Base-by-base conservation (phyloP, 2,888 invertebrate species). In the Invenusta paracnida region DNA sequence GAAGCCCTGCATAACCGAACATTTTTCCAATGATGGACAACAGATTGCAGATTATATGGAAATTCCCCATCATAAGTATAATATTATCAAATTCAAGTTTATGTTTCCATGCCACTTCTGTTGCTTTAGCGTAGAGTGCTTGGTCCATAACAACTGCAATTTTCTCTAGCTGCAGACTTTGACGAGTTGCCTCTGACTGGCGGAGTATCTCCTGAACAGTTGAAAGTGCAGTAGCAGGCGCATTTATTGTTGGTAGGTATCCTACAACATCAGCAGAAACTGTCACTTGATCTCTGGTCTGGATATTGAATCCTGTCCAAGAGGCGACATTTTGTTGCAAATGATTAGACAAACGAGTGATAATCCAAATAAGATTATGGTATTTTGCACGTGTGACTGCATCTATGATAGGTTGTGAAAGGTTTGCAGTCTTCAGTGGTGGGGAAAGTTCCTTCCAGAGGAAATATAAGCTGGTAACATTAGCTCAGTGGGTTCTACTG, bases 1-100 rank as follows among this genome's bases (percentile, higher is more conserved):
- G 2, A n/a, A 88, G 73, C 0, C 88, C 88, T 25, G 87, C 88
- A 86, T 87, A 86, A 11, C 66, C n/a, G 85, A 88, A 82, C 29
- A 11, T 11, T 29, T 82, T 82, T 13, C 82, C 82, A 11, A 82
- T 11, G n/a, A 82, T 17, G 85, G 17, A 83, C 30, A 88, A 30
- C 17, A 87, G 31, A 25, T 85, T 86, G 83, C 87, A 86, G 27
- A 83, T 27, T 17, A 81, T 86, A 66, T 88, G 87, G 31, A 87
- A 87, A n/a, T 67, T 67, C 29, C 87, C 87, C 82, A 88, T 79
- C 85, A 73, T 83, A 2, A 88, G 17, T 23, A 88, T 30, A 0
- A 88, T 28, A 17, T 31, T 27, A 25, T 81, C n/a, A n/a, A 85
- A 30, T 30, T 66, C 30, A 13, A 30, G 0, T 0, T 87, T 30